Evolutionary conservation across 2,888 invertebrate genomes (phyloP).

Genomic region (Acheta domesticus): DNA sequence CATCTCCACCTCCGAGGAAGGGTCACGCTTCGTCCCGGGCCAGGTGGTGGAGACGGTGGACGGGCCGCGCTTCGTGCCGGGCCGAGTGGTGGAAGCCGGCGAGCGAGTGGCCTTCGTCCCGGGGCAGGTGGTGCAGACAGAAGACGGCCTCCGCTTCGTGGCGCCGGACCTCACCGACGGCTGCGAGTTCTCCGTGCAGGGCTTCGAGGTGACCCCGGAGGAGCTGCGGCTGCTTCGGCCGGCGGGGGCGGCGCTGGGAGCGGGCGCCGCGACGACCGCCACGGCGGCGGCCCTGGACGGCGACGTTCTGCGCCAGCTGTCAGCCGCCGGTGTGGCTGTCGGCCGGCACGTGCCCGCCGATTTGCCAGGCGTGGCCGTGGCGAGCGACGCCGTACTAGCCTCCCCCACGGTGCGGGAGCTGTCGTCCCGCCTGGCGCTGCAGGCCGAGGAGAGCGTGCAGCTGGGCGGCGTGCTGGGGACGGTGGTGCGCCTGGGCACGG

Average conservation of each 20-base stretch:
- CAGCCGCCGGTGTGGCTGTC: slow-evolving; percentile 66
- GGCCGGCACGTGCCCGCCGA: slow-evolving; percentile 61
- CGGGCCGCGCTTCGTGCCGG: slow-evolving; percentile 61
- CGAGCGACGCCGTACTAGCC: not conserved
- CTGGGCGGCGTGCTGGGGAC: slow-evolving; percentile 50
- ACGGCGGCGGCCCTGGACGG: slow-evolving; percentile 63
- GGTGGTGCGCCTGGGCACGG: slow-evolving; percentile 45
- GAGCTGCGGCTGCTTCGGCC: slow-evolving; percentile 49
- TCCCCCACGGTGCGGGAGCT: slow-evolving; percentile 41
- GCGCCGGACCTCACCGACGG: slow-evolving; percentile 64
- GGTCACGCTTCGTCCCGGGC: slow-evolving; percentile 60
- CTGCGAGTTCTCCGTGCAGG: slow-evolving; percentile 67
- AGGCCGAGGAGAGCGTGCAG: slow-evolving; percentile 41
- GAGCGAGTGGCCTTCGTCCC: slow-evolving; percentile 51
- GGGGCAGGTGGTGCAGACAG: slow-evolving; percentile 53
- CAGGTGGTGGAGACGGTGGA: slow-evolving; percentile 70
- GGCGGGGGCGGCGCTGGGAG: slow-evolving; percentile 43
- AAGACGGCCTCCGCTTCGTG: slow-evolving; percentile 59
- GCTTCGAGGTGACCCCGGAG: slow-evolving; percentile 57
- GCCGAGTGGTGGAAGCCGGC: slow-evolving; percentile 51
- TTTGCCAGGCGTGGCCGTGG: slow-evolving; percentile 59
- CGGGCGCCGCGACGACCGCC: slow-evolving; percentile 46
- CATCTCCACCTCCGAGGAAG: slow-evolving; percentile 61
- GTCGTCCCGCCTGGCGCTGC: not conserved
- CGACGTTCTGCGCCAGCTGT: slow-evolving; percentile 61